Conservation (phyloP, 64 coral and sea anemone species). For the Acropora tenuis region DNA sequence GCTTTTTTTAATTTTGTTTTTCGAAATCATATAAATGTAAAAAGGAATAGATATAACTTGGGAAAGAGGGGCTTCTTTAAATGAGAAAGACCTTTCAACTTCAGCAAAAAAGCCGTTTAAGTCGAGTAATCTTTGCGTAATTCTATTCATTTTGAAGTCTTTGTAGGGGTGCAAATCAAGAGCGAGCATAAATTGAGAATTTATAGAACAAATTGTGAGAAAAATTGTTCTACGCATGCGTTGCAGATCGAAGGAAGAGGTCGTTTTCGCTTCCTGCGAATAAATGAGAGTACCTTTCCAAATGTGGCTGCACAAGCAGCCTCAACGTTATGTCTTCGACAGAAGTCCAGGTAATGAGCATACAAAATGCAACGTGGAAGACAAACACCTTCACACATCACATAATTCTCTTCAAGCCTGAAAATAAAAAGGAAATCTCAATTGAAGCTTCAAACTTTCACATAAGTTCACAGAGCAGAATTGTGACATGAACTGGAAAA, state of each 20-base stretch:
- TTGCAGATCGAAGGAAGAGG: background rate
- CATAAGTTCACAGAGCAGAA: background rate
- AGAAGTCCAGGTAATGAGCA: slow-evolving; percentile 98
- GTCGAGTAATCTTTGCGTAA: no score
- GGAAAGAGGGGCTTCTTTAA: no score
- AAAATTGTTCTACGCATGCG: background rate
- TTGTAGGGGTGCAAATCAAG: background rate
- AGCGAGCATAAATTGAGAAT: no score
- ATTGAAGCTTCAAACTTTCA: background rate
- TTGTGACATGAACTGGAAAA: background rate
- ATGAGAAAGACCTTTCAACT: no score
- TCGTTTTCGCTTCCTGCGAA: background rate
- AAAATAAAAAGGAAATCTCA: background rate
- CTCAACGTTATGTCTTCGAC: slow-evolving; percentile 85
- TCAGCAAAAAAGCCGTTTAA: no score
- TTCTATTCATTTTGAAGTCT: no score
- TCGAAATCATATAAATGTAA: background rate
- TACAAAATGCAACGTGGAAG: slow-evolving; percentile 95
- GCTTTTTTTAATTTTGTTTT: background rate
- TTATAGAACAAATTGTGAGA: background rate
- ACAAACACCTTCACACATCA: slow-evolving; percentile 99
- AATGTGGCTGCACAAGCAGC: slow-evolving; percentile 97
- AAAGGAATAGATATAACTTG: background rate
- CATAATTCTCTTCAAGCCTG: slow-evolving; percentile 99
- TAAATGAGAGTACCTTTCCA: slow-evolving; percentile 82